phyloP scores from a whole-genome alignment of 2,888 invertebrate species.

The Oligia fasciuncula region DNA sequence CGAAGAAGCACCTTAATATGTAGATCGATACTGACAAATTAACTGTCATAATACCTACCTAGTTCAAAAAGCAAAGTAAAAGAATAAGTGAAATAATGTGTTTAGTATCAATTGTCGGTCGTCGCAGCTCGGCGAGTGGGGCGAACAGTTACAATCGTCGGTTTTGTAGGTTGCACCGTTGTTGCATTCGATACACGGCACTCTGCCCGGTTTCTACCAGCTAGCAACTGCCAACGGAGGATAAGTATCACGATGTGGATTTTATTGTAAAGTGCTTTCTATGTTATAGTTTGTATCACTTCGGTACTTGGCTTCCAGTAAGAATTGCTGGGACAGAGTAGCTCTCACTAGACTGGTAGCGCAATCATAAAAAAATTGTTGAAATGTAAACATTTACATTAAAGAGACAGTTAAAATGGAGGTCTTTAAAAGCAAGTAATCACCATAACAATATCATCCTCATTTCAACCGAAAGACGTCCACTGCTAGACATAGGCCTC shows the following conservation, averaged over 20 bases:
- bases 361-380: not conserved
- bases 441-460: not conserved
- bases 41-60: not conserved
- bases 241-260: slow-evolving; percentile 41
- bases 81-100: slow-evolving; percentile 30
- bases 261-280: slow-evolving; percentile 10
- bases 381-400: not conserved
- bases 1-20: not conserved
- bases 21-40: not conserved
- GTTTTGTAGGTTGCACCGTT: slow-evolving; percentile 75
- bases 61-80: not conserved
- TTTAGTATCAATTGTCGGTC: slow-evolving; percentile 18
- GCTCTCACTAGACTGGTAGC: not conserved
- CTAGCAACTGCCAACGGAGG: not conserved
- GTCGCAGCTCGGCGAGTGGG: slow-evolving; percentile 30
- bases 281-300: not conserved
- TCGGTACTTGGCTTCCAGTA: no score
- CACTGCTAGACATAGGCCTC: no score
- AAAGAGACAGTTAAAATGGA: not conserved
- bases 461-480: no score
- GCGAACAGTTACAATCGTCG: slow-evolving; percentile 71
- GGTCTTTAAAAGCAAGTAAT: not conserved
- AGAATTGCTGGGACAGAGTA: not conserved
- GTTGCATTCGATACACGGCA: slow-evolving; percentile 64
- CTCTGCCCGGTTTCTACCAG: slow-evolving; percentile 11